Evolutionary conservation across 2,113 vertebrate species (phyloP).

Genomic region (Amphiprion ocellaris): DNA sequence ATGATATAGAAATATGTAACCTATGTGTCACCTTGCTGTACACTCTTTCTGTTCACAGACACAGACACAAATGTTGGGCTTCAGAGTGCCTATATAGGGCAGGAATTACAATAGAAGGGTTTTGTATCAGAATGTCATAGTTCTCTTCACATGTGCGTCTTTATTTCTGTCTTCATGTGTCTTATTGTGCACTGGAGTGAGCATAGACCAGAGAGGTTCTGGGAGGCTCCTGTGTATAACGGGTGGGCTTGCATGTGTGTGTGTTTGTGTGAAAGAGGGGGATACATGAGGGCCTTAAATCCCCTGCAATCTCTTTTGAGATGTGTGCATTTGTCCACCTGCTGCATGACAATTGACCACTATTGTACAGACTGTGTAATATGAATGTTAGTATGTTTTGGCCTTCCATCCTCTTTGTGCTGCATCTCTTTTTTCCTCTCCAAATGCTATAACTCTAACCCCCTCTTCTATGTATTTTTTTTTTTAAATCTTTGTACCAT

Average conservation of each 20-base stretch:
- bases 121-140: constrained; percentile 36
- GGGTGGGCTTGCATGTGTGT: constrained; percentile 39
- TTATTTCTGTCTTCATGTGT: constrained; percentile 33
- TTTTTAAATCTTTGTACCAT: background rate
- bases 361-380: constrained; percentile 40
- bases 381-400: constrained; percentile 40
- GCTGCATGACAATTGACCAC: constrained; percentile 77
- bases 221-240: constrained; percentile 52
- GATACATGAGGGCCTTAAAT: constrained; percentile 70
- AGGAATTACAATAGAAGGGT: constrained; percentile 39
- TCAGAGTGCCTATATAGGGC: background rate
- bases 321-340: constrained; percentile 67
- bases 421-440: constrained; percentile 10
- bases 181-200: constrained; percentile 46
- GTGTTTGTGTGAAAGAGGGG: constrained; percentile 45
- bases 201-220: constrained; percentile 47
- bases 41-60: constrained; percentile 23
- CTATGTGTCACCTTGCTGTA: background rate
- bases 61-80: constrained; percentile 3
- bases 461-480: background rate
- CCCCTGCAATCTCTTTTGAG: constrained; percentile 78
- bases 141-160: constrained; percentile 9
- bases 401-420: constrained; percentile 2
- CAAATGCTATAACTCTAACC: background rate
- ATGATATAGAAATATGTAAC: background rate